Conservation (phyloP, 2,113 vertebrate genomes). For the Notarius lentiginosus region DNA sequence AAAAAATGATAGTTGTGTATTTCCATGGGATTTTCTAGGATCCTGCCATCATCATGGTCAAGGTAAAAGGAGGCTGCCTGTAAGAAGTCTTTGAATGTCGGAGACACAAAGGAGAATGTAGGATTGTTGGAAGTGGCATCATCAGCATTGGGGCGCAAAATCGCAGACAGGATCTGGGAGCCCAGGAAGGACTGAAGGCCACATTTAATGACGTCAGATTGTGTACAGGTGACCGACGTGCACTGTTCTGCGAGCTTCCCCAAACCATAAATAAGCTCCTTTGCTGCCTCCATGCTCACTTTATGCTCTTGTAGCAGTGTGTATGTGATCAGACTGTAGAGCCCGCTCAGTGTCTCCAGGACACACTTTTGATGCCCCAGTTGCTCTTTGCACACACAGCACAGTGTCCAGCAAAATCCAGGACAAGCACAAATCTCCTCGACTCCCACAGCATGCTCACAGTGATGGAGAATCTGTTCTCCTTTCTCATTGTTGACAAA, state of each 20-base stretch:
- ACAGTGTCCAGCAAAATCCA: slow-evolving; percentile 73
- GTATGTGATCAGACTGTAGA: slow-evolving; percentile 61
- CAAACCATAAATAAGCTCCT: slow-evolving; percentile 54
- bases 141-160: slow-evolving; percentile 46
- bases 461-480: slow-evolving; percentile 52
- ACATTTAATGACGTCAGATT: slow-evolving; percentile 50
- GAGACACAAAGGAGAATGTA: slow-evolving; percentile 66
- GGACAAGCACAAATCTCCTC: slow-evolving; percentile 67
- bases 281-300: slow-evolving; percentile 20
- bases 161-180: slow-evolving; percentile 39
- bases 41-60: neutral
- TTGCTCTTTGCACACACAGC: slow-evolving; percentile 58
- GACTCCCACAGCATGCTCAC: slow-evolving; percentile 67
- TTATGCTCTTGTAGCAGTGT: slow-evolving; percentile 56
- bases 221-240: neutral
- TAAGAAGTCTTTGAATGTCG: slow-evolving; percentile 68
- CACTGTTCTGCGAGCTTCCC: slow-evolving; percentile 60
- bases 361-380: slow-evolving; percentile 52
- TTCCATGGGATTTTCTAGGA: slow-evolving; percentile 37
- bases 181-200: slow-evolving; percentile 49
- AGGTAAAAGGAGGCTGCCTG: slow-evolving; percentile 66
- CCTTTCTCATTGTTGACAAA: slow-evolving; percentile 54
- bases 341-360: slow-evolving; percentile 70
- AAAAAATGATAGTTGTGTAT: slow-evolving; percentile 61
- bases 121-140: slow-evolving; percentile 36